These are phyloP conservation scores for Alectura lathami DNA, from an alignment of 2,113 vertebrate species.

Conservation along the genomic window DNA sequence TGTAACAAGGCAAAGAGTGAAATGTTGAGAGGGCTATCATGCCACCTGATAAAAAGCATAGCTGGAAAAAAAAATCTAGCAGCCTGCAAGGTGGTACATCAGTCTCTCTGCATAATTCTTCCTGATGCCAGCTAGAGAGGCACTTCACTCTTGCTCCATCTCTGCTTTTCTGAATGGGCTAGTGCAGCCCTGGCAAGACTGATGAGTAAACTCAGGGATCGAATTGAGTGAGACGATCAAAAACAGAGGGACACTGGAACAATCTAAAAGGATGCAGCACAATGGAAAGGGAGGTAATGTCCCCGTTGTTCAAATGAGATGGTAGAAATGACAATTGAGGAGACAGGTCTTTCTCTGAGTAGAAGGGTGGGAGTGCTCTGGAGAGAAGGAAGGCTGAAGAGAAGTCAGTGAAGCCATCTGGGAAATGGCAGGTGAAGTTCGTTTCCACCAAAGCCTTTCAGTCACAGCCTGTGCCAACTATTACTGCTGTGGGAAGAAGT, in stretches of 20 bases:
- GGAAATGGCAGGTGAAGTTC: not conserved
- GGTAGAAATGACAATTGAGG: not conserved
- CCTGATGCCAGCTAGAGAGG: not conserved
- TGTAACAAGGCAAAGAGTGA: not conserved
- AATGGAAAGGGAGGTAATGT: not conserved
- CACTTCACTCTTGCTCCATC: not conserved
- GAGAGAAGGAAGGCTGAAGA: not conserved
- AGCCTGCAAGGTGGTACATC: not conserved
- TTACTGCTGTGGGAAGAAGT: not conserved
- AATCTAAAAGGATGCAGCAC: accelerated
- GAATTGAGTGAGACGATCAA: not conserved
- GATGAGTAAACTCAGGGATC: not conserved
- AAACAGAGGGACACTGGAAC: not conserved
- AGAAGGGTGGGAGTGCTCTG: not conserved
- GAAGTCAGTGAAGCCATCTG: not conserved
- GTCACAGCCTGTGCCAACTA: not conserved
- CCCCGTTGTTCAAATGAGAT: no score
- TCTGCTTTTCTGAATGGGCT: not conserved
- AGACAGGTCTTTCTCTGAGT: not conserved
- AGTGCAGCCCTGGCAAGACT: accelerated
- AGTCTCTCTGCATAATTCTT: not conserved
- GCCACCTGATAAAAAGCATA: not conserved
- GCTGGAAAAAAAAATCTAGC: not conserved
- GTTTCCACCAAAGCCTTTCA: not conserved
- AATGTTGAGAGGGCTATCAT: not conserved